phyloP scores from a whole-genome alignment of 2,113 vertebrate genomes.

The Cepphus grylle region DNA sequence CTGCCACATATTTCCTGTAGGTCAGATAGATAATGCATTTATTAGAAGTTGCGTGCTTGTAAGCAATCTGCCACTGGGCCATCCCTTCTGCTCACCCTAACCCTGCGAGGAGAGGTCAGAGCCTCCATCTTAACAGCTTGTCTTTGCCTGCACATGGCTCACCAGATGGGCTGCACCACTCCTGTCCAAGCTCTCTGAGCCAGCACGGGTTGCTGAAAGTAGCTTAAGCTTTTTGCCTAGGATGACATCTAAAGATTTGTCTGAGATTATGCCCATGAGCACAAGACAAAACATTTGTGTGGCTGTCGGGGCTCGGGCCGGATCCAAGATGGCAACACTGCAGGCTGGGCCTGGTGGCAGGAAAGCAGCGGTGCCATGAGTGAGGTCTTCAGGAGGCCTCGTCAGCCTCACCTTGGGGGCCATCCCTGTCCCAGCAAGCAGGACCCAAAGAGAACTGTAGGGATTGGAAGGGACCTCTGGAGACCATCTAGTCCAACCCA shows the following conservation, averaged over 20 bases:
- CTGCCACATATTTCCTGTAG: neutral
- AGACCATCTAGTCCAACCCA: too few species aligned
- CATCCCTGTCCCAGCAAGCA: accelerated
- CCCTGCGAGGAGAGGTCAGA: neutral
- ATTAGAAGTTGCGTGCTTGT: neutral
- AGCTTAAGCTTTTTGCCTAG: neutral
- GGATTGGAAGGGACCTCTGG: too few species aligned
- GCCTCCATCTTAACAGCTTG: neutral
- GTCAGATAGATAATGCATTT: neutral
- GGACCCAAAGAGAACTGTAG: too few species aligned
- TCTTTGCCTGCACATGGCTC: neutral
- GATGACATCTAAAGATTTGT: neutral
- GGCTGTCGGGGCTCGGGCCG: accelerated
- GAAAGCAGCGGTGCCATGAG: neutral
- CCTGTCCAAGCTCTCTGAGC: neutral
- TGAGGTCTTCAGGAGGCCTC: neutral
- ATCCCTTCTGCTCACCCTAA: neutral
- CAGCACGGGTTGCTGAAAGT: neutral
- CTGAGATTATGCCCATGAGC: neutral
- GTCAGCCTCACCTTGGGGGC: accelerated
- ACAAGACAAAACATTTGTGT: neutral
- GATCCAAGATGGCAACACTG: accelerated
- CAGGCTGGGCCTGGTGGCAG: accelerated
- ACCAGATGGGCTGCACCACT: neutral
- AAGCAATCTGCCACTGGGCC: neutral